A percentile compares a stretch with the other conserved stretches of the same genome.
phyloP scores from a whole-genome alignment of 2,113 vertebrate species.

The Myotis davidii region DNA sequence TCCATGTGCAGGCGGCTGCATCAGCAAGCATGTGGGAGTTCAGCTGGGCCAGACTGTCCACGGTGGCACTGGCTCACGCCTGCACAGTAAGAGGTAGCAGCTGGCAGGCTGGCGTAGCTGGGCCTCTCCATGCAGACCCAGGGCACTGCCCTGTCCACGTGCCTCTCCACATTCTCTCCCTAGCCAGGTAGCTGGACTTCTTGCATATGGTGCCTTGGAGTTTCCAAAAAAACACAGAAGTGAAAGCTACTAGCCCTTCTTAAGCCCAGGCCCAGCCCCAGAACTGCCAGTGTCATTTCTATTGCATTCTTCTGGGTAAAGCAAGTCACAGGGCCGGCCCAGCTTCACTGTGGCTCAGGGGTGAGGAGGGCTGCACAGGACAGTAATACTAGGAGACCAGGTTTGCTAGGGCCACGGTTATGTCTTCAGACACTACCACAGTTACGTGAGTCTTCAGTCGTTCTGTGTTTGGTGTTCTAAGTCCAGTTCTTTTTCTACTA shows the following conservation, averaged over 20 bases:
- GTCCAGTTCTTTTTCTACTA: not conserved
- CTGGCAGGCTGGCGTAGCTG: not conserved
- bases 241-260: not conserved
- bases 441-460: not conserved
- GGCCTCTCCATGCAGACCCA: no score
- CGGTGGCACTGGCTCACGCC: not conserved
- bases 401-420: not conserved
- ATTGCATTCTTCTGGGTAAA: not conserved
- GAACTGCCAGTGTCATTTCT: not conserved
- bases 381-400: not conserved
- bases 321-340: not conserved
- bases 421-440: not conserved
- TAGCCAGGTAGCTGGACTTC: not conserved
- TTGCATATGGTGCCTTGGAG: not conserved
- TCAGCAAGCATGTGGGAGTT: not conserved
- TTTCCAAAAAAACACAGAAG: not conserved
- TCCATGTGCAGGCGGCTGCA: not conserved
- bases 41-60: not conserved
- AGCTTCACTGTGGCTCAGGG: not conserved
- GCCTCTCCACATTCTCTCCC: not conserved
- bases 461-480: not conserved
- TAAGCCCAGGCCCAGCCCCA: not conserved
- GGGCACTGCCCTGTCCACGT: not conserved
- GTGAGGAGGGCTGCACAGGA: no score
- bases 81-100: fast-evolving